These are phyloP conservation scores for Cistogaster globosa DNA, from an alignment of 2,888 invertebrate genomes.

Conservation along the genomic window DNA sequence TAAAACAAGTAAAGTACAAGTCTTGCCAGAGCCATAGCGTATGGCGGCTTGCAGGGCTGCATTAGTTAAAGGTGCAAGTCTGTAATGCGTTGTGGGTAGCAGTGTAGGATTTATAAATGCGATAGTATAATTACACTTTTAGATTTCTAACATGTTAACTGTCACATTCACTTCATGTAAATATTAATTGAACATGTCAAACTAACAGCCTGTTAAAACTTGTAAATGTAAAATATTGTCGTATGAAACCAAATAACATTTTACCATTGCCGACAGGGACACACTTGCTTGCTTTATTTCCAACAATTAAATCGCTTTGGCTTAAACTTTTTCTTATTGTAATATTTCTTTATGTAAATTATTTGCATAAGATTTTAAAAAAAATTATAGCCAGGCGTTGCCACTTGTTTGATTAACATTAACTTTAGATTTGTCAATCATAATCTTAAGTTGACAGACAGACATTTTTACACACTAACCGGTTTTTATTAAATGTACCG, in stretches of 20 bases:
- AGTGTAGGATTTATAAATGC: no score
- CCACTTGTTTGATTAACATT: slow-evolving; percentile 65
- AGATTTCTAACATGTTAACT: background rate
- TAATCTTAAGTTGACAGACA: slow-evolving; percentile 4
- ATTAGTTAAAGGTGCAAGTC: no score
- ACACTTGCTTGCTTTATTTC: background rate
- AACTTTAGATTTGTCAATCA: slow-evolving; percentile 68
- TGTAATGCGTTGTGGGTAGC: no score
- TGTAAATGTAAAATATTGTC: slow-evolving; percentile 17
- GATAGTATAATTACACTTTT: background rate
- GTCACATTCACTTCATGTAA: slow-evolving; percentile 8
- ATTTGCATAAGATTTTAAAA: slow-evolving; percentile 22
- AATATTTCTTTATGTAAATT: slow-evolving; percentile 25
- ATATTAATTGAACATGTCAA: slow-evolving; percentile 34
- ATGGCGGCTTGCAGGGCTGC: no score
- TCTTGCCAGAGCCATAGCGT: no score
- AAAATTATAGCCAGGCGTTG: slow-evolving; percentile 34
- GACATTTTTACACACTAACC: background rate
- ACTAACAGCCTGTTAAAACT: slow-evolving; percentile 10
- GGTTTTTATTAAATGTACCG: slow-evolving; percentile 31
- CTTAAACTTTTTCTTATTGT: background rate
- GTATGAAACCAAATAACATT: background rate
- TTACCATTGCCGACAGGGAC: slow-evolving; percentile 2
- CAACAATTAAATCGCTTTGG: background rate
- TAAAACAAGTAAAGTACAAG: no score